Evolutionary conservation across 2,113 vertebrate genomes (phyloP).

Genomic region (Corapipo altera): DNA sequence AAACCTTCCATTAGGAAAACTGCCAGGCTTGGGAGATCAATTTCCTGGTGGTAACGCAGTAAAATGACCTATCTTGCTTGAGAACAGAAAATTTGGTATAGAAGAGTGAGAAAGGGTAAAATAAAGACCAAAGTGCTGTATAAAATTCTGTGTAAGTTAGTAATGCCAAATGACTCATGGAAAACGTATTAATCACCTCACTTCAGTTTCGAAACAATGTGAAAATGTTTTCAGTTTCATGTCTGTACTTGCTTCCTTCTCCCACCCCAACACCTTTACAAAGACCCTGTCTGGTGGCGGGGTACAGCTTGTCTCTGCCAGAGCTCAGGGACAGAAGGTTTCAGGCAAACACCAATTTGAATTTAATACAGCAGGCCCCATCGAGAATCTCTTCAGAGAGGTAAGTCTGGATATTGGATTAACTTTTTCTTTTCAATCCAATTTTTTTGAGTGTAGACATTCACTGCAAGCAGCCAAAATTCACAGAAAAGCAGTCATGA

Average conservation of each 20-base stretch:
- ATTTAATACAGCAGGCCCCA: not conserved
- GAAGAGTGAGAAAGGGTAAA: not conserved
- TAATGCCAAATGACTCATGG: constrained; percentile 46
- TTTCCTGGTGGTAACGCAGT: not conserved
- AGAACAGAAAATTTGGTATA: not conserved
- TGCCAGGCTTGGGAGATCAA: not conserved
- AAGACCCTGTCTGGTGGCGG: not conserved
- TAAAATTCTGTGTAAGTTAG: not conserved
- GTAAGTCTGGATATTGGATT: constrained; percentile 51
- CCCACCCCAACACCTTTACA: not conserved
- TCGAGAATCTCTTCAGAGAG: constrained; percentile 8
- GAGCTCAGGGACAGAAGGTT: not conserved
- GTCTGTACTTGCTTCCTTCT: not conserved
- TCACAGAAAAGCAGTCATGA: constrained; percentile 33
- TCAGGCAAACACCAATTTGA: not conserved
- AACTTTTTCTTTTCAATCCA: not conserved
- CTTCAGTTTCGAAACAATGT: constrained; percentile 29
- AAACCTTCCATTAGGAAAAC: not conserved
- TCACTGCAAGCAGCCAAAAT: not conserved
- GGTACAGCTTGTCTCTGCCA: not conserved
- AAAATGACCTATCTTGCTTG: not conserved
- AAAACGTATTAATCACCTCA: constrained; percentile 36
- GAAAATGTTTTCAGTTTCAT: not conserved
- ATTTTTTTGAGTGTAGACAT: not conserved
- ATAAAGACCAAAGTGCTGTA: not conserved